Conservation (phyloP, 2,113 vertebrate species). For the Phaethon lepturus region DNA sequence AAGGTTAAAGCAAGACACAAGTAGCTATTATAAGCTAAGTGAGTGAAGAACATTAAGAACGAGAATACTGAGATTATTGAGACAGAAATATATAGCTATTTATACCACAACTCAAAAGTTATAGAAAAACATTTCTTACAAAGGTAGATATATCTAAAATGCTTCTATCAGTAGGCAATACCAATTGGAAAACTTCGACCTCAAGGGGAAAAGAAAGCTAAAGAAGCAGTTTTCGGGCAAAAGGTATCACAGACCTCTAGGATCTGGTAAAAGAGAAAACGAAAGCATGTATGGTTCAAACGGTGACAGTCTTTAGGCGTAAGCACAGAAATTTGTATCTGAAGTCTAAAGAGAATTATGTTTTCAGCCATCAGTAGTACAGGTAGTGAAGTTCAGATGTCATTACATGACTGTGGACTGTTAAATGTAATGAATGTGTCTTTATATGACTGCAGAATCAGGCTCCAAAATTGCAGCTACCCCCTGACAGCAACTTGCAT, state of each 20-base stretch:
- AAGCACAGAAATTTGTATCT: not conserved
- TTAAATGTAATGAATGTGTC: not conserved
- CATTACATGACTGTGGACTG: not conserved
- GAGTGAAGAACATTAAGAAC: not conserved
- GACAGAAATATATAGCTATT: not conserved
- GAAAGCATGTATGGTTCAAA: not conserved
- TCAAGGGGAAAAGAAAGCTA: not conserved
- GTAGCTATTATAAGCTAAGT: not conserved
- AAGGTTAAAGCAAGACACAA: not conserved
- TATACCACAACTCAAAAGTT: not conserved
- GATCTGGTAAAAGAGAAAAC: not conserved
- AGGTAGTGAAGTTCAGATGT: not conserved
- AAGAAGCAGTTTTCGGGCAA: not conserved
- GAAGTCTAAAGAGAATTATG: not conserved
- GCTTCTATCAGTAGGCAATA: not conserved
- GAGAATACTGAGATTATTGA: not conserved
- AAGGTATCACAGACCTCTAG: not conserved
- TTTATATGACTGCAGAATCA: not conserved
- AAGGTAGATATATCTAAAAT: not conserved
- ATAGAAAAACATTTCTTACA: not conserved
- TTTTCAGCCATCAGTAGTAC: not conserved
- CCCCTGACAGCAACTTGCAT: not conserved
- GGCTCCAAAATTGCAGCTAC: not conserved
- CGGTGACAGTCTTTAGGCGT: not conserved
- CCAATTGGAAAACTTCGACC: not conserved